These are phyloP conservation scores for Rotaria socialis DNA, from an alignment of 2,888 invertebrate genomes.

Conservation along the genomic window DNA sequence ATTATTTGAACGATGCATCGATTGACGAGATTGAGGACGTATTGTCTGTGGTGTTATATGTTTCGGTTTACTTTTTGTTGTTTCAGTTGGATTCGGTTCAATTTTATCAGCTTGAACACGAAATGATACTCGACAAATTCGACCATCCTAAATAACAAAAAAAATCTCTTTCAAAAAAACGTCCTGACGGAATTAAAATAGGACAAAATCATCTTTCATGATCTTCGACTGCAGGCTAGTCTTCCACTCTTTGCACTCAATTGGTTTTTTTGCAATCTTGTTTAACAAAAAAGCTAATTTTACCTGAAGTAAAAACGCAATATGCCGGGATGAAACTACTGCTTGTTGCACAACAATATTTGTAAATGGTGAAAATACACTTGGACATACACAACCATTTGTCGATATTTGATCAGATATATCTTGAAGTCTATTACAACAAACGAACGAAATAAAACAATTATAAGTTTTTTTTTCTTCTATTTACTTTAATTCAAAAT, in stretches of 20 bases:
- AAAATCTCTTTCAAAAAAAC: not conserved
- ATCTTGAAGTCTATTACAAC: not conserved
- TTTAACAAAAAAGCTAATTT: not conserved
- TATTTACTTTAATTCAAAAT: slow-evolving; percentile 25
- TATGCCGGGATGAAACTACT: slow-evolving; percentile 33
- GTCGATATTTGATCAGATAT: slow-evolving; percentile 23
- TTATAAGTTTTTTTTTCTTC: too few species aligned
- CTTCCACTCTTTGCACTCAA: too few species aligned
- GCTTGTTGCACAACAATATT: slow-evolving; percentile 44
- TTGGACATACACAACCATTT: slow-evolving; percentile 30
- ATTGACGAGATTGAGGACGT: slow-evolving; percentile 15
- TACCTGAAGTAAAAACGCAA: slow-evolving; percentile 42
- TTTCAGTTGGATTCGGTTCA: slow-evolving; percentile 21
- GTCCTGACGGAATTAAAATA: too few species aligned
- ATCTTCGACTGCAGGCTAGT: too few species aligned
- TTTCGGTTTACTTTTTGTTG: slow-evolving; percentile 33
- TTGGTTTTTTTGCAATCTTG: too few species aligned
- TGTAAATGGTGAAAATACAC: slow-evolving; percentile 35
- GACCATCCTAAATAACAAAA: not conserved
- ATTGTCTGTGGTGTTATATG: slow-evolving; percentile 3
- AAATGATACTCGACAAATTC: slow-evolving; percentile 20
- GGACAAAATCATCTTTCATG: too few species aligned
- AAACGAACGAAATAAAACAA: not conserved
- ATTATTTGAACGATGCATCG: not conserved
- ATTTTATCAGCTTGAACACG: slow-evolving; percentile 31